phyloP scores from a whole-genome alignment of 2,888 invertebrate species.

The Aelia acuminata region DNA sequence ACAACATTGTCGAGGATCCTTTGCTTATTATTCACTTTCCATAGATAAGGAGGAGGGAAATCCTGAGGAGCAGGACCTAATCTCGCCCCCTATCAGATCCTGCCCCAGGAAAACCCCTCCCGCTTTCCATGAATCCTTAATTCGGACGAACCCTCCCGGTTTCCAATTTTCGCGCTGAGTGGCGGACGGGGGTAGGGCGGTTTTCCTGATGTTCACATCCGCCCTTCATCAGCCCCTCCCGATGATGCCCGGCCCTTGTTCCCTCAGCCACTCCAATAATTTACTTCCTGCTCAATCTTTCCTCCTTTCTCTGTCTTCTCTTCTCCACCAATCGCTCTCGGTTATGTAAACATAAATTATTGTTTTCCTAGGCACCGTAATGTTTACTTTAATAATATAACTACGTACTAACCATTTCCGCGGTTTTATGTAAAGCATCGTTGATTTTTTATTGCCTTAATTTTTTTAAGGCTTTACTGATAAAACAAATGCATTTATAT shows the following conservation, averaged over 20 bases:
- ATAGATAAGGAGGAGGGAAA: slow-evolving; percentile 50
- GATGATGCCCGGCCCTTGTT: slow-evolving; percentile 40
- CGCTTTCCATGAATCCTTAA: slow-evolving; percentile 59
- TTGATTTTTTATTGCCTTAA: too few relatives aligned
- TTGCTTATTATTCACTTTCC: slow-evolving; percentile 58
- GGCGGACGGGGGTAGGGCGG: slow-evolving; percentile 2
- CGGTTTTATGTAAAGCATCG: too few relatives aligned
- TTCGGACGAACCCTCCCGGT: slow-evolving; percentile 31
- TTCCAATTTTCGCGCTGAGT: slow-evolving; percentile 45
- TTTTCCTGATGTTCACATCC: slow-evolving; percentile 49
- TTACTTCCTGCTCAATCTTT: slow-evolving; percentile 41
- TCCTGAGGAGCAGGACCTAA: slow-evolving; percentile 17
- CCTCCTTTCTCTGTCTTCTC: neutral
- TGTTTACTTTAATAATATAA: neutral
- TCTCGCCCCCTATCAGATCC: slow-evolving; percentile 56
- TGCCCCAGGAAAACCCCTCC: slow-evolving; percentile 47
- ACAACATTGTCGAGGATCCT: slow-evolving; percentile 30
- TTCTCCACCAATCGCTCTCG: neutral
- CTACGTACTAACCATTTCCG: too few relatives aligned
- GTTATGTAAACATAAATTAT: neutral
- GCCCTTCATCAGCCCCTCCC: slow-evolving; percentile 29
- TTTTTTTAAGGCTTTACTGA: too few relatives aligned
- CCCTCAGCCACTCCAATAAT: slow-evolving; percentile 25
- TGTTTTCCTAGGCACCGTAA: neutral
- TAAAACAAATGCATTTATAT: too few relatives aligned